Percentiles rank a stretch among this genome's conserved stretches.
These are phyloP conservation scores for Ochropleura leucogaster DNA, from an alignment of 2,888 invertebrate species.

Conservation along the genomic window DNA sequence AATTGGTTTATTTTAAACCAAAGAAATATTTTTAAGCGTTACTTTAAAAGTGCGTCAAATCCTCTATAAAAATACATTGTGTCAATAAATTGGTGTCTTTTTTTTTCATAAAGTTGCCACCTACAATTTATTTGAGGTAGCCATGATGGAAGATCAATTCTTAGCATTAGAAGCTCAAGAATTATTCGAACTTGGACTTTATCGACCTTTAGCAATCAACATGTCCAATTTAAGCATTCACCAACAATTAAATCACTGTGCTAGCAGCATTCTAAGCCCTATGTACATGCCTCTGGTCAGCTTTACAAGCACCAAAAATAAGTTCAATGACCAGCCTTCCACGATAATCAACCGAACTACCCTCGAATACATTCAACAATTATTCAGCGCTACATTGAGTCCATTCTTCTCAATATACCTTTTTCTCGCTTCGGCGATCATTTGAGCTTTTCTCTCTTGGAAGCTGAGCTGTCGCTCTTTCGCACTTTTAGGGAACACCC, in stretches of 20 bases:
- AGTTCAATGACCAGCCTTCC: slow-evolving; percentile 15
- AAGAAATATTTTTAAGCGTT: not conserved
- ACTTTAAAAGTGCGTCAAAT: not conserved
- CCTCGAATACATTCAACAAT: slow-evolving; percentile 67
- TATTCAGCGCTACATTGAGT: slow-evolving; percentile 79
- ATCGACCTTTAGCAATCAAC: not conserved
- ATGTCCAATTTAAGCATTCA: not conserved
- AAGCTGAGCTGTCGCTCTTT: slow-evolving; percentile 93
- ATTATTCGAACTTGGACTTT: not conserved
- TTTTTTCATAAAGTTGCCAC: not conserved
- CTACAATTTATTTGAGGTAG: slow-evolving; percentile 2
- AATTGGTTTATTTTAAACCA: not conserved
- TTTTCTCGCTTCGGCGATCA: slow-evolving; percentile 94
- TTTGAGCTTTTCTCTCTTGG: slow-evolving; percentile 94
- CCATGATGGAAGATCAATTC: slow-evolving; percentile 1
- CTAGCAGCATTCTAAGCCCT: not conserved
- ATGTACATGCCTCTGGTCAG: not conserved
- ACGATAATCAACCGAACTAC: slow-evolving; percentile 67
- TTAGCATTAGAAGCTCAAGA: slow-evolving; percentile 10
- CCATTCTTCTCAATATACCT: slow-evolving; percentile 95
- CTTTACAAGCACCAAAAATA: slow-evolving; percentile 16
- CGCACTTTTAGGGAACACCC: slow-evolving; percentile 90
- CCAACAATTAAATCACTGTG: not conserved
- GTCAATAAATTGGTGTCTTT: slow-evolving; percentile 15
- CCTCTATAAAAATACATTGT: slow-evolving; percentile 28